Percentiles rank a stretch among this genome's conserved stretches.
Evolutionary conservation across 2,113 vertebrate genomes (phyloP).

Genomic region (Dicerorhinus sumatrensis): DNA sequence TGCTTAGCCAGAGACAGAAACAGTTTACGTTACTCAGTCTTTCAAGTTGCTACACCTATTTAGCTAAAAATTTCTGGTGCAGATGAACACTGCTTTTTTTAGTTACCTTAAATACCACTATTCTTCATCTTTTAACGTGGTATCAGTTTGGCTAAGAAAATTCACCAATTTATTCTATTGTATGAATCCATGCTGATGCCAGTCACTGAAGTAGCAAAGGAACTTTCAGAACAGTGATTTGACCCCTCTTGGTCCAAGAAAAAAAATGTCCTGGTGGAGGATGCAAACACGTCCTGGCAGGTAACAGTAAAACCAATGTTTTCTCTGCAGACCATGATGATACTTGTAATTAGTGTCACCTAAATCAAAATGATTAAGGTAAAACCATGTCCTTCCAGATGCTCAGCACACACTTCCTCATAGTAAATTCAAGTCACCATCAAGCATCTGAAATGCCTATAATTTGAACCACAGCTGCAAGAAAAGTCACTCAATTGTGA

Average conservation of each 20-base stretch:
- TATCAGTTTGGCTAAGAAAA: slow-evolving; percentile 50
- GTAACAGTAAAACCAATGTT: slow-evolving; percentile 65
- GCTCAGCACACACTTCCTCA: slow-evolving; percentile 67
- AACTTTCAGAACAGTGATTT: slow-evolving; percentile 48
- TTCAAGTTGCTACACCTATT: slow-evolving; percentile 28
- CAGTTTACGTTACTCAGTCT: slow-evolving; percentile 18
- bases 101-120: not conserved
- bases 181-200: not conserved
- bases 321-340: slow-evolving; percentile 61
- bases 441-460: slow-evolving; percentile 62
- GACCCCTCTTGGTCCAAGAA: slow-evolving; percentile 38
- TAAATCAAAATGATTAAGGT: slow-evolving; percentile 81
- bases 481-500: slow-evolving; percentile 67
- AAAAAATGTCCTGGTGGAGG: not conserved
- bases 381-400: slow-evolving; percentile 67
- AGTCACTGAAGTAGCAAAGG: slow-evolving; percentile 6
- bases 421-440: slow-evolving; percentile 71
- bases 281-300: slow-evolving; percentile 58
- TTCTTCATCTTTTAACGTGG: slow-evolving; percentile 18
- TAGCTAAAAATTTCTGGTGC: not conserved
- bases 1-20: not conserved
- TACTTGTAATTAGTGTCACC: slow-evolving; percentile 76
- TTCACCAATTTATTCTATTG: slow-evolving; percentile 33
- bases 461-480: slow-evolving; percentile 73
- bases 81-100: slow-evolving; percentile 7